These are phyloP conservation scores for Rachycentron canadum DNA, from an alignment of 2,797 vertebrate genomes.

Conservation along the genomic window DNA sequence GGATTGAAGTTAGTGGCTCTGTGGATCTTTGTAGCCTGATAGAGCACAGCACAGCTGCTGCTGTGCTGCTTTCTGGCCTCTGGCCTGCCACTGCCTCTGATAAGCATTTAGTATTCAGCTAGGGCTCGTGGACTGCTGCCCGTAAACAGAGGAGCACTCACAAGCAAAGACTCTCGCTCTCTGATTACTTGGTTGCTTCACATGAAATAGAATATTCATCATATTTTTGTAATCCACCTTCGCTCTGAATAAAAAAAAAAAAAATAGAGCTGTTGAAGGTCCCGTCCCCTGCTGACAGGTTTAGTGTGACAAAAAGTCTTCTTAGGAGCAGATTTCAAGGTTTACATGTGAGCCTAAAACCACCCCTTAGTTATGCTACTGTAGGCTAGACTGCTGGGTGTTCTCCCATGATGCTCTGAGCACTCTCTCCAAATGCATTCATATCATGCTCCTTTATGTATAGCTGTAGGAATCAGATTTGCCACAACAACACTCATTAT, in stretches of 20 bases:
- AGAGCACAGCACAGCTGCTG: conserved; percentile 63
- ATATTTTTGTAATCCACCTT: conserved; percentile 15
- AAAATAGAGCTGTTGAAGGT: conserved; percentile 3
- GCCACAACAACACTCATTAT: no score
- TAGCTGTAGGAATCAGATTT: neutral
- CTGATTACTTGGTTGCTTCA: conserved; percentile 32
- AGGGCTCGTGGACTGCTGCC: conserved; percentile 53
- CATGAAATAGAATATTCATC: conserved; percentile 29
- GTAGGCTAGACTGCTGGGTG: neutral
- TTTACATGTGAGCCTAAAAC: neutral
- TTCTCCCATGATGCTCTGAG: neutral
- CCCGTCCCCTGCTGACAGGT: conserved; percentile 9
- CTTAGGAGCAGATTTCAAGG: conserved; percentile 16
- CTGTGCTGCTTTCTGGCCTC: conserved; percentile 60
- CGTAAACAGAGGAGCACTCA: conserved; percentile 47
- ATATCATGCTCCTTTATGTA: neutral
- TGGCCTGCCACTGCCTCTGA: conserved; percentile 53
- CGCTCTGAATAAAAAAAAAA: conserved; percentile 15
- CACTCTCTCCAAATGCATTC: neutral
- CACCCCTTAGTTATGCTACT: neutral
- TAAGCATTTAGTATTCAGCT: conserved; percentile 70
- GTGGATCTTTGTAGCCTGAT: conserved; percentile 41
- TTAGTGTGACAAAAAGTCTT: conserved; percentile 14
- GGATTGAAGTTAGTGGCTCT: conserved; percentile 42
- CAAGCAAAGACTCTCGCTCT: conserved; percentile 42